Base-by-base conservation (phyloP, 2,888 invertebrate species). In the Eupithecia inturbata region DNA sequence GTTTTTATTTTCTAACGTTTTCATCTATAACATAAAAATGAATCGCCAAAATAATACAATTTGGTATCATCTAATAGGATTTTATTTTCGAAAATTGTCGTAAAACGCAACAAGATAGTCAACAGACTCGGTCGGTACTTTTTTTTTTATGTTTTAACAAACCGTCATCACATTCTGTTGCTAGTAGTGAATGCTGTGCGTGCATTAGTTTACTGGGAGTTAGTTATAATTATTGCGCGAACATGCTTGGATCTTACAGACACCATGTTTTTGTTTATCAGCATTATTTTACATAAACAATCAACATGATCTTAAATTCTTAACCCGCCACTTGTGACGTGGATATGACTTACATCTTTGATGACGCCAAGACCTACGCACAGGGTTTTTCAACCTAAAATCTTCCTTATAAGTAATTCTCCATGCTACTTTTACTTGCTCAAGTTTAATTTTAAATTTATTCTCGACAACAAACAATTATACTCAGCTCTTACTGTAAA, bases 181-280 rank as follows among this genome's bases (percentile, higher is more conserved):
- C 16, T 76, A n/a, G n/a, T n/a, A 7, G n/a, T 49, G 41, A 19
- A 45, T 45, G 16, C 16, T 68, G 63, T 60, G 64, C 71, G 45
- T 81, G 79, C 79, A 76, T 75, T 73, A 81, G 64, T 66, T 75
- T 39, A 57, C 6, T 57, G 39, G 9, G 49, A n/a, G 7, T 49
- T 62, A 68, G 82, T 69, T 82, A 83, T 80, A 85, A 87, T 85
- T 85, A 85, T 88, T 75, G 85, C 89, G 89, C 90, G 22, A 53
- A 88, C 88, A 84, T 88, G 22, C 57, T 26, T 12, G 26, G 60
- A 28, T 60, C 26, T 60, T 28, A 28, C 60, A 28, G 60, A 60
- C n/a, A n/a, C 22, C 70, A 78, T 53, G 83, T 90, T 91, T 91
- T 92, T 91, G 84, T 84, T n/a, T n/a, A n/a, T n/a, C 80, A 88